Conservation (phyloP, 2,797 vertebrate species). For the Pogoniulus pusillus region DNA sequence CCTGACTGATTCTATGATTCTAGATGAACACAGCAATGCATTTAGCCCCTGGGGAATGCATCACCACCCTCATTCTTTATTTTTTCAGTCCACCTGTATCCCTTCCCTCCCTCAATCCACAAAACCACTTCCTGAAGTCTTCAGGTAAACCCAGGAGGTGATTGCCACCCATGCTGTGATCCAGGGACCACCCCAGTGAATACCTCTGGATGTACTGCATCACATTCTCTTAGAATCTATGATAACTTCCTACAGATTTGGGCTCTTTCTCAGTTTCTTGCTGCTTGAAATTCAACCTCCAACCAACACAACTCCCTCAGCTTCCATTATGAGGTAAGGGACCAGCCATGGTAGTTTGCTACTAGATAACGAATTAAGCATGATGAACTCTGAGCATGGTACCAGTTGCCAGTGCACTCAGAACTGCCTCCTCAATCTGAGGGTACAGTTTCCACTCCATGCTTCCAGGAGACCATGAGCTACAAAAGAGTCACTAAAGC, state of each 20-base stretch:
- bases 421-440: background rate
- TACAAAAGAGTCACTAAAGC: background rate
- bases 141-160: background rate
- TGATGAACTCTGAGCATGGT: background rate
- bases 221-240: background rate
- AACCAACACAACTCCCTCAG: background rate
- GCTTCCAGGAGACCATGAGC: background rate
- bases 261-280: background rate
- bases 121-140: background rate
- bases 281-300: background rate
- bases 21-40: background rate
- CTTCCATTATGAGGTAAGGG: fast-evolving
- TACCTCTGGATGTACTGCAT: background rate
- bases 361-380: background rate
- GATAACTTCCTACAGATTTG: background rate
- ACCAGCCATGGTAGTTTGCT: background rate
- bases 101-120: background rate
- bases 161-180: background rate
- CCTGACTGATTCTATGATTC: too few relatives aligned
- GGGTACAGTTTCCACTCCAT: background rate
- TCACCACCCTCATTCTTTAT: background rate
- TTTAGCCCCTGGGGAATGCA: background rate
- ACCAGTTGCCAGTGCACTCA: background rate
- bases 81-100: background rate
- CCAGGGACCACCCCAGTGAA: background rate